Evolutionary conservation across 2,113 vertebrate species (phyloP).

Genomic region (Camelus dromedarius): DNA sequence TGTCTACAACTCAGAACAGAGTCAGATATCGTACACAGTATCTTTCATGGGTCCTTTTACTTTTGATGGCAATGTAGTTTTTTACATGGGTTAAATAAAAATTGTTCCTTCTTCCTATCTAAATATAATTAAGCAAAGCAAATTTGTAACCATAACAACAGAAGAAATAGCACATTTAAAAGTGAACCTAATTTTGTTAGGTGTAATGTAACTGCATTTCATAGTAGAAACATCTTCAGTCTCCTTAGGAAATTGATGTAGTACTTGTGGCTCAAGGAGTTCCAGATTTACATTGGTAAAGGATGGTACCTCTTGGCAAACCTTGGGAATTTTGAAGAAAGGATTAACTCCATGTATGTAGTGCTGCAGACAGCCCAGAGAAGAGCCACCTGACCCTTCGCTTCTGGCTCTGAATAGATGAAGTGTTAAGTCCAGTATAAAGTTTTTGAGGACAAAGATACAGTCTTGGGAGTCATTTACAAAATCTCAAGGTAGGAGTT

Average conservation of each 20-base stretch:
- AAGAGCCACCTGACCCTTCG: not conserved
- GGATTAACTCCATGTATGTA: rapidly evolving
- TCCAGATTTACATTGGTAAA: not conserved
- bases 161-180: not conserved
- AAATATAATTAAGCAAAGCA: not conserved
- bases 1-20: not conserved
- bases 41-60: not conserved
- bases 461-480: not conserved
- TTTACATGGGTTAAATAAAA: not conserved
- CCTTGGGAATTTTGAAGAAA: not conserved
- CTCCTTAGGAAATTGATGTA: not conserved
- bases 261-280: not conserved
- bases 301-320: not conserved
- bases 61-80: not conserved
- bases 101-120: not conserved
- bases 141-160: not conserved
- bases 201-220: not conserved
- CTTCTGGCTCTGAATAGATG: not conserved
- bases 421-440: not conserved
- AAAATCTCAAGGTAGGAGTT: slow-evolving; percentile 4
- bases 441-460: not conserved
- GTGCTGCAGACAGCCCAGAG: not conserved
- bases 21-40: not conserved
- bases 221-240: not conserved
- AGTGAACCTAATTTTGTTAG: not conserved